Evolutionary conservation across 2,797 vertebrate species (phyloP).

Genomic region (Acanthurus tractus): DNA sequence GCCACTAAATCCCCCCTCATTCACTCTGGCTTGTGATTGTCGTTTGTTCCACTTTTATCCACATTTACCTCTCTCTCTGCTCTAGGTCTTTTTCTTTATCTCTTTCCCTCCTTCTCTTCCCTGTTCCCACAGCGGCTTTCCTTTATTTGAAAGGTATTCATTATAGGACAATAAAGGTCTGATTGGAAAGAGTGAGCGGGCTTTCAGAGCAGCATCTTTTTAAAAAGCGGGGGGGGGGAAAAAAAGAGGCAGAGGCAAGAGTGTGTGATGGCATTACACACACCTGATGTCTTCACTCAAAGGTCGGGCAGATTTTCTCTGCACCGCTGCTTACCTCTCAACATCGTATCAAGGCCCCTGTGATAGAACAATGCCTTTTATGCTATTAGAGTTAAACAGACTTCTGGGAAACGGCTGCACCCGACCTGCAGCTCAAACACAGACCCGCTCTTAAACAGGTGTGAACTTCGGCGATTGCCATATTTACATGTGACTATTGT

Average conservation of each 20-base stretch:
- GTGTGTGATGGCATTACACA: slow-evolving; percentile 54
- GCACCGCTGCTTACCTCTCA: slow-evolving; percentile 33
- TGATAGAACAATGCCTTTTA: slow-evolving; percentile 61
- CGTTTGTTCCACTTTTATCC: slow-evolving; percentile 45
- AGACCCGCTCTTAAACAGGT: slow-evolving; percentile 22
- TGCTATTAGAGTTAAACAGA: slow-evolving; percentile 30
- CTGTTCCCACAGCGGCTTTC: slow-evolving; percentile 36
- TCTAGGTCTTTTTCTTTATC: slow-evolving; percentile 33
- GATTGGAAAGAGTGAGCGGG: slow-evolving; percentile 60
- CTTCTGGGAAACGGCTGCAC: slow-evolving; percentile 40
- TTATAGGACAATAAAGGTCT: slow-evolving; percentile 68
- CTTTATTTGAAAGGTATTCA: slow-evolving; percentile 71
- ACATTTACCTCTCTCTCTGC: slow-evolving; percentile 45
- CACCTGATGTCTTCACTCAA: slow-evolving; percentile 70
- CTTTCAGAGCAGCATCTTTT: slow-evolving; percentile 30
- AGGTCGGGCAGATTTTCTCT: slow-evolving; percentile 48
- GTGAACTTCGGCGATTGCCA: slow-evolving; percentile 27
- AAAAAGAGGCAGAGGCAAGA: slow-evolving; percentile 4
- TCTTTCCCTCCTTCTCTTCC: background rate
- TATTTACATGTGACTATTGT: slow-evolving; percentile 70
- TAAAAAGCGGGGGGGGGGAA: slow-evolving; percentile 22
- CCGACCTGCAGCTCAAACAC: slow-evolving; percentile 21
- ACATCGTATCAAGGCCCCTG: slow-evolving; percentile 32
- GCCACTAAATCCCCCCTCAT: slow-evolving; percentile 9
- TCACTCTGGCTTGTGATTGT: slow-evolving; percentile 31